Conservation (phyloP, 2,797 vertebrate genomes). For the Pseudocheirus occidentalis region DNA sequence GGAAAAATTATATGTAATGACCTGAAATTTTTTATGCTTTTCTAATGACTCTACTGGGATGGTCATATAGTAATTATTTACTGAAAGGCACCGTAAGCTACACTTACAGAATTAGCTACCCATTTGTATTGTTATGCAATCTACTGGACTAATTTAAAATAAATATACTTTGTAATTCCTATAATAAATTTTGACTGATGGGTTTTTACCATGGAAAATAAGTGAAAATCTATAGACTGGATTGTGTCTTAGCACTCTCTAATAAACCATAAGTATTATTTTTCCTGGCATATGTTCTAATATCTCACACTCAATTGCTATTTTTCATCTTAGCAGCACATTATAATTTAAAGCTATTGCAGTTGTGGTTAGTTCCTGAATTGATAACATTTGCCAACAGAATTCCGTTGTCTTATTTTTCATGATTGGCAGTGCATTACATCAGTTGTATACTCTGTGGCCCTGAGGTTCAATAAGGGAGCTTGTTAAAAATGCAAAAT, state of each 20-base stretch:
- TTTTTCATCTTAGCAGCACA: background rate
- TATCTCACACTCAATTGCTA: background rate
- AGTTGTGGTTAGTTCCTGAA: background rate
- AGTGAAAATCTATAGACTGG: background rate
- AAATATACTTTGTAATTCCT: background rate
- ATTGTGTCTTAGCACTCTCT: background rate
- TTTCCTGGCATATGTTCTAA: background rate
- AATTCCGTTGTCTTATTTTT: background rate
- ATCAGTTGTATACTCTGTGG: background rate
- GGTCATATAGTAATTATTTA: conserved; percentile 67
- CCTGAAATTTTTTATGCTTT: conserved; percentile 50
- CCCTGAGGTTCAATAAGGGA: background rate
- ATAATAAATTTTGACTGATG: background rate
- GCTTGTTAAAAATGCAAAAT: background rate
- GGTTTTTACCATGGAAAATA: background rate
- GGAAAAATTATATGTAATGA: conserved; percentile 58
- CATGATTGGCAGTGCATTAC: background rate
- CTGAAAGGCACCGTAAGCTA: background rate
- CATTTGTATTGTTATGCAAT: background rate
- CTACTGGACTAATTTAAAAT: background rate
- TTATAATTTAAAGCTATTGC: background rate
- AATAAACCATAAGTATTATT: background rate
- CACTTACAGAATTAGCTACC: background rate
- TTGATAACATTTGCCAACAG: background rate
- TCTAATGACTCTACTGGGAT: conserved; percentile 41